Percentiles rank a stretch among this genome's conserved stretches.
Conservation (phyloP, 2,113 vertebrate genomes). For the Naja naja region DNA sequence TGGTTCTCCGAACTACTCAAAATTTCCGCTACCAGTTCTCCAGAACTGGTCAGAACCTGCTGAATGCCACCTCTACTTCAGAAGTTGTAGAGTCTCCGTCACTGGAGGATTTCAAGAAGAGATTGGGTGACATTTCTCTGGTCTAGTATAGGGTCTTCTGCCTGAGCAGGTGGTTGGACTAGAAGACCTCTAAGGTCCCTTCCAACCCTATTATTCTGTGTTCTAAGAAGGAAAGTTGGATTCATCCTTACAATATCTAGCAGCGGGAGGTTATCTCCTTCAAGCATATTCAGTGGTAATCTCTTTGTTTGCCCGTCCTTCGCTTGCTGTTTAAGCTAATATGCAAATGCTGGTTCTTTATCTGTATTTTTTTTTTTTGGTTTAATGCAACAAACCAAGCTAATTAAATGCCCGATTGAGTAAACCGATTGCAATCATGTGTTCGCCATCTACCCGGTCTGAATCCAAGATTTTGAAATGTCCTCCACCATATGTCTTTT, state of each 20-base stretch:
- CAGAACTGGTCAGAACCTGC: too few relatives aligned
- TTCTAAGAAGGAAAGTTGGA: not conserved
- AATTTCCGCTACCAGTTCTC: too few relatives aligned
- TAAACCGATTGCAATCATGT: constrained; percentile 21
- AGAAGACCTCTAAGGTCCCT: not conserved
- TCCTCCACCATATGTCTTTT: not conserved
- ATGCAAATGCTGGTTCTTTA: not conserved
- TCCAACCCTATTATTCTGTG: not conserved
- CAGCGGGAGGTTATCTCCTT: not conserved
- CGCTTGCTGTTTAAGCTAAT: not conserved
- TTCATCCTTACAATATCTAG: not conserved
- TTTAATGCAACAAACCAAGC: constrained; percentile 21
- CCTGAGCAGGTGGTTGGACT: not conserved
- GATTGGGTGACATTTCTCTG: not conserved
- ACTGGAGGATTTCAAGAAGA: not conserved
- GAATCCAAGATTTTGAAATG: not conserved
- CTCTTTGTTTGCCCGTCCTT: not conserved
- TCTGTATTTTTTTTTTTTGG: not conserved
- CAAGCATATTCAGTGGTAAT: rapidly evolving
- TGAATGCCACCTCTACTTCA: not conserved
- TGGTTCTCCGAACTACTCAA: too few relatives aligned
- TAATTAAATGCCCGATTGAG: constrained; percentile 56
- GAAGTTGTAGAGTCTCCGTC: not conserved
- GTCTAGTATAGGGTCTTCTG: not conserved
- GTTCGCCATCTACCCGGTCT: constrained; percentile 34